A percentile compares a stretch with the other conserved stretches of the same genome.
These are phyloP conservation scores for Urocitellus parryii DNA, from an alignment of 2,113 vertebrate species.

Conservation along the genomic window DNA sequence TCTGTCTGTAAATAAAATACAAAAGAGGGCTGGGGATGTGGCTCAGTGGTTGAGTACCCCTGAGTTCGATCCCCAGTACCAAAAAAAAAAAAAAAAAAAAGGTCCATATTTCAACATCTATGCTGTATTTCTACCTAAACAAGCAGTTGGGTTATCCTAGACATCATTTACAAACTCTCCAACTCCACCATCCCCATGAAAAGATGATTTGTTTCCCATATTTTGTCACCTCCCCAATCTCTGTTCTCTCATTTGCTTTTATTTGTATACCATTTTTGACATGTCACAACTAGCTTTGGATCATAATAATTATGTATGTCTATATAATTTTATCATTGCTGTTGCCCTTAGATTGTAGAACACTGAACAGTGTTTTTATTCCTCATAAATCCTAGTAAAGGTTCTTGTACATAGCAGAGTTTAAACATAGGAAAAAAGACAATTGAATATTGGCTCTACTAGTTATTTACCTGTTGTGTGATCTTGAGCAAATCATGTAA, in stretches of 20 bases:
- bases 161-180: conserved; percentile 84
- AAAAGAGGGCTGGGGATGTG: no score
- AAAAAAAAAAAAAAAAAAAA: background rate
- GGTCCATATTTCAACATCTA: background rate
- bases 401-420: no score
- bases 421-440: background rate
- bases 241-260: background rate
- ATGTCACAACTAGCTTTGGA: background rate
- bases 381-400: no score
- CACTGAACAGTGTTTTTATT: background rate
- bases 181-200: conserved; percentile 58
- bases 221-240: background rate
- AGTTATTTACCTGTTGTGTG: background rate
- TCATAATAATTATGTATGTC: background rate
- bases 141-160: conserved; percentile 72
- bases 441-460: background rate
- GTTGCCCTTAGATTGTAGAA: background rate
- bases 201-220: conserved; percentile 64
- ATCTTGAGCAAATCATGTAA: background rate
- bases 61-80: no score
- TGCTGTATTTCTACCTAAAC: background rate
- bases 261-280: background rate
- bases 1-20: no score
- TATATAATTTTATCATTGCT: background rate
- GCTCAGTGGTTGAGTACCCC: no score